Evolutionary conservation across 2,113 vertebrate species (phyloP), one percentile per base, ranked within the genome.

Genomic region (Gymnobelideus leadbeateri): DNA sequence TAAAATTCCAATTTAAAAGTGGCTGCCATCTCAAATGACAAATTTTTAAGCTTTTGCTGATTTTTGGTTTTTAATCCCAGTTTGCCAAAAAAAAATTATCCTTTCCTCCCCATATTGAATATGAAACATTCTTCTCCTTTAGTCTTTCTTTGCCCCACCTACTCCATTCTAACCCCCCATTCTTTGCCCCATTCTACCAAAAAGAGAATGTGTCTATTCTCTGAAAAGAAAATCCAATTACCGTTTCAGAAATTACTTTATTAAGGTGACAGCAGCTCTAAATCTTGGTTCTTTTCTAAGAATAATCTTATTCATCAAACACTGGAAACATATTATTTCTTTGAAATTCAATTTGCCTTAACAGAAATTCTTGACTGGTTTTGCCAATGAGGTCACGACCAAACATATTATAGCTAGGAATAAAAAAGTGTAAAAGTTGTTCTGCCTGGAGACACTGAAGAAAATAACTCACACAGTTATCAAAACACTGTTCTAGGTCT

Each of bases 391-490:
- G 0, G 0, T 50, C 37, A 50, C 9, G 52, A 50, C 97, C 96
- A 23, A 99, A 95, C 0, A 99, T 97, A 96, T 99, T 99, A 94
- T 98, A 98, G 6, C 10, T 90, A 47, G 99, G 99, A 96, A 99
- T 98, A 97, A 99, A 99, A 97, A 99, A 99, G 96, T 99, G 98
- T 0, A 84, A 10, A 37, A 99, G 98, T 0, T 89, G 0, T 14
- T 95, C 95, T 0, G 1, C 31, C 68, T 94, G 68, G 52, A 99
- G 98, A 91, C 98, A 96, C 2, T 23, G 0, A 43, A 98, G 93
- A 90, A 99, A 99, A 95, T 98, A 98, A 0, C 0, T 0, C 92
- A 99, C 95, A 1, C 98, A 98, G 1, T 52, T 89, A 50, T 98
- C 96, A 96, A 99, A 99, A 94, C 99, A 99, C 0, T n/a, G 0